Percentiles rank a stretch among this genome's conserved stretches.
These are phyloP conservation scores for Crotalus helleri DNA, from an alignment of 2,113 vertebrate species.

Conservation along the genomic window DNA sequence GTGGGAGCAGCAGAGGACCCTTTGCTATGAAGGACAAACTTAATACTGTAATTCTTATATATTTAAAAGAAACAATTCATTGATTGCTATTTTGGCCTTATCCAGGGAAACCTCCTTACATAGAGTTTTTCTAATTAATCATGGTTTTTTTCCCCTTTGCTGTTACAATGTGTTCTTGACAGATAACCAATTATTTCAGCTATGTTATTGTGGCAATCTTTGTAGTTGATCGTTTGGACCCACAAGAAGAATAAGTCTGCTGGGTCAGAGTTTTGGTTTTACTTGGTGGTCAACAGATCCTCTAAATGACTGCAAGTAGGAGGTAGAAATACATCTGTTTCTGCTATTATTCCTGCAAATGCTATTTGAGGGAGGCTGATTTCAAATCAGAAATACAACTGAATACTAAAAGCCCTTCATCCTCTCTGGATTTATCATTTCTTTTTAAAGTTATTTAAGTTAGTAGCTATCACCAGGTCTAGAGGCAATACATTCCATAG, in stretches of 20 bases:
- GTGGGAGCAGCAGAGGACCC: neutral
- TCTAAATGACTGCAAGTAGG: neutral
- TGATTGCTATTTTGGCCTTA: neutral
- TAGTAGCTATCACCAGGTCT: neutral
- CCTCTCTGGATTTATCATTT: neutral
- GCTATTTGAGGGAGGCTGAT: neutral
- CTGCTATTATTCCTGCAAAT: neutral
- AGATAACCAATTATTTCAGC: neutral
- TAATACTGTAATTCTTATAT: neutral
- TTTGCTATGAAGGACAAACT: neutral
- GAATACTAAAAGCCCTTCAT: neutral
- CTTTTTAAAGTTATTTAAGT: neutral
- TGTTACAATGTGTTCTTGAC: neutral
- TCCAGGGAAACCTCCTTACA: neutral
- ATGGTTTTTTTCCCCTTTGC: neutral
- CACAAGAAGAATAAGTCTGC: neutral
- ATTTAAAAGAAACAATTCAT: neutral
- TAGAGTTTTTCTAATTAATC: neutral
- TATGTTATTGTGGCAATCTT: neutral
- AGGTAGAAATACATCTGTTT: neutral
- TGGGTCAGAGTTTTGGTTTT: neutral
- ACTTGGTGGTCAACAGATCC: neutral
- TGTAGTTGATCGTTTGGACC: neutral
- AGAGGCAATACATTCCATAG: neutral
- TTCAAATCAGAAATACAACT: neutral